Base-by-base conservation (phyloP, 2,888 invertebrate genomes). In the Chaetogeoica ovagalla region DNA sequence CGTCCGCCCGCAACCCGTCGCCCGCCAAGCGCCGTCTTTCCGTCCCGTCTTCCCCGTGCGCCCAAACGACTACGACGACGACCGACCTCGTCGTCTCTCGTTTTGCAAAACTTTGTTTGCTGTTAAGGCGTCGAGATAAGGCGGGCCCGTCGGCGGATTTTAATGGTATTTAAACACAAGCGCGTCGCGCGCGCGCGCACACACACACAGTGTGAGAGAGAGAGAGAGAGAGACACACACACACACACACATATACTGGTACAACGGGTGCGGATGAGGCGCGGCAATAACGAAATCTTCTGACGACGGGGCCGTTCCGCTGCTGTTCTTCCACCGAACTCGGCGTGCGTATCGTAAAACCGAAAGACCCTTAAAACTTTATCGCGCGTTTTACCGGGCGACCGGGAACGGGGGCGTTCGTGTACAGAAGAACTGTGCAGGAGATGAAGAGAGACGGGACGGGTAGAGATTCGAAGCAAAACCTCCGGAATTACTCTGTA, bases 51-150 rank as follows among this genome's bases (percentile, higher is more conserved):
- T 43, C 43, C 43, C 11, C 43, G 43, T 5, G 9, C 11, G 11
- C 43, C 11, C 48, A 9, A 13, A 2, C 48, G 15, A 4, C 43
- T 3, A 48, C 48, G 48, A 48, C 48, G 48, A 48, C 48, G 13
- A 48, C 48, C 43, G 43, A 43, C 43, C 43, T 9, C 37, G 52
- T 66, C 65, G 23, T 76, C 57, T 68, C 55, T 71, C 57, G 68
- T 79, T 71, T 79, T 43, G n/a, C 65, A 52, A 77, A 79, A 79
- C 63, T 79, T 79, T 79, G 79, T 79, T 71, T 79, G 63, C 71
- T 43, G 79, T 79, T 79, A 65, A 79, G 79, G 71, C 79, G 79
- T 71, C 79, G 79, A 79, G 79, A 79, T 79, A 79, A 79, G 79
- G 79, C 71, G 79, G 79, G 23, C 79, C 63, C 71, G 57, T 57